phyloP scores from a whole-genome alignment of 2,113 vertebrate species.

The Brachyhypopomus occidentalis region DNA sequence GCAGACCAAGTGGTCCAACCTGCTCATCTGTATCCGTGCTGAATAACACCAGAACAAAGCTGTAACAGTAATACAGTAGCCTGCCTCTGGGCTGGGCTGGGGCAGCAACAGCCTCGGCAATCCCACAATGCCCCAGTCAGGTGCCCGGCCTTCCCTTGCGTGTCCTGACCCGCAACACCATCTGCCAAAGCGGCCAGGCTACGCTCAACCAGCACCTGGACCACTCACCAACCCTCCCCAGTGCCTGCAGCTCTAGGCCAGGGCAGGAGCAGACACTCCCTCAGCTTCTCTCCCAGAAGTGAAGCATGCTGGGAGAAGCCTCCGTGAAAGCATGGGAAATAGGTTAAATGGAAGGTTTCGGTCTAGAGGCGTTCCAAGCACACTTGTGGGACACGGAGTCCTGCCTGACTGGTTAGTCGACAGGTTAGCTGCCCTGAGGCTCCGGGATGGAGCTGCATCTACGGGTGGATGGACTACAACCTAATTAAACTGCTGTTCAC shows the following conservation, averaged over 20 bases:
- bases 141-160: too few relatives aligned
- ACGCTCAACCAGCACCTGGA: background rate
- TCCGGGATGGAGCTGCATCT: background rate
- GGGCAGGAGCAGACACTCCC: background rate
- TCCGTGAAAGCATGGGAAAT: background rate
- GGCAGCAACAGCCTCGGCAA: background rate
- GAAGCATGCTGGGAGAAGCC: too few relatives aligned
- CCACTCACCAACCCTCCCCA: background rate
- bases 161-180: background rate
- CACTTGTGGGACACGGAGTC: background rate
- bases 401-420: background rate
- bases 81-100: background rate
- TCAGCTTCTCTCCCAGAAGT: background rate
- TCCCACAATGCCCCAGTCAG: too few relatives aligned
- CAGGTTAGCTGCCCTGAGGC: background rate
- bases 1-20: background rate
- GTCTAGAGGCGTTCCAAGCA: background rate
- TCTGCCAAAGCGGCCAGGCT: background rate
- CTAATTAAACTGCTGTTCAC: background rate
- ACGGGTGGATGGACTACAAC: background rate
- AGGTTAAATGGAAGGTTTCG: background rate
- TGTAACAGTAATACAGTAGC: background rate
- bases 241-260: background rate
- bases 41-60: background rate
- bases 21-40: background rate